A percentile compares a stretch with the other conserved stretches of the same genome.
Conservation (phyloP, 1,140 invertebrate genomes). For the Aricia agestis region DNA sequence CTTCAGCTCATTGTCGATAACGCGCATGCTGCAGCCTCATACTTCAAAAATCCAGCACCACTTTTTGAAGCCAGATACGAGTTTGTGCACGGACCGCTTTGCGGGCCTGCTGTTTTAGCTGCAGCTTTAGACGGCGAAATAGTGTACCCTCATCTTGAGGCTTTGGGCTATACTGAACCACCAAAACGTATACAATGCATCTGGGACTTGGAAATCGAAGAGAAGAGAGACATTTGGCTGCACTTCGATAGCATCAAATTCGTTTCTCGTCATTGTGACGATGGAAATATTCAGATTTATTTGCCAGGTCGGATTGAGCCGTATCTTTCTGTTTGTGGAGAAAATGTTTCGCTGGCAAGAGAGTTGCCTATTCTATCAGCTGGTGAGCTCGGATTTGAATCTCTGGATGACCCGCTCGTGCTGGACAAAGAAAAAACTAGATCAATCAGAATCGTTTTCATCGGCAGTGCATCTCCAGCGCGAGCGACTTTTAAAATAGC, state of each 20-base stretch:
- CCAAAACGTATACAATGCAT: conserved; percentile 89
- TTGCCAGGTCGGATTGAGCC: conserved; percentile 82
- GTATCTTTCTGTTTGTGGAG: conserved; percentile 86
- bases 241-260: conserved; percentile 92
- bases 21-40: conserved; percentile 87
- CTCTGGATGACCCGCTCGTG: conserved; percentile 77
- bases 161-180: conserved; percentile 84
- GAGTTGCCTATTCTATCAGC: conserved; percentile 87
- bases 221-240: conserved; percentile 88
- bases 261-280: conserved; percentile 86
- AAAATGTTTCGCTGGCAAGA: conserved; percentile 86
- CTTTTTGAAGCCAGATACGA: conserved; percentile 91
- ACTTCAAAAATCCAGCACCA: conserved; percentile 89
- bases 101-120: conserved; percentile 86
- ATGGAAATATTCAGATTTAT: conserved; percentile 89
- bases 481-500: conserved; percentile 89
- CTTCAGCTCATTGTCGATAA: conserved; percentile 88
- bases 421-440: conserved; percentile 73
- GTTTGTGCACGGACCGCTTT: conserved; percentile 91
- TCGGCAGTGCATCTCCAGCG: conserved; percentile 85
- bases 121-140: conserved; percentile 88
- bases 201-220: conserved; percentile 89
- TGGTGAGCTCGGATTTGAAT: conserved; percentile 81
- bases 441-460: conserved; percentile 82
- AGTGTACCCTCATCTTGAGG: conserved; percentile 89